phyloP scores from a whole-genome alignment of 2,113 vertebrate species.

The Salvelinus fontinalis region DNA sequence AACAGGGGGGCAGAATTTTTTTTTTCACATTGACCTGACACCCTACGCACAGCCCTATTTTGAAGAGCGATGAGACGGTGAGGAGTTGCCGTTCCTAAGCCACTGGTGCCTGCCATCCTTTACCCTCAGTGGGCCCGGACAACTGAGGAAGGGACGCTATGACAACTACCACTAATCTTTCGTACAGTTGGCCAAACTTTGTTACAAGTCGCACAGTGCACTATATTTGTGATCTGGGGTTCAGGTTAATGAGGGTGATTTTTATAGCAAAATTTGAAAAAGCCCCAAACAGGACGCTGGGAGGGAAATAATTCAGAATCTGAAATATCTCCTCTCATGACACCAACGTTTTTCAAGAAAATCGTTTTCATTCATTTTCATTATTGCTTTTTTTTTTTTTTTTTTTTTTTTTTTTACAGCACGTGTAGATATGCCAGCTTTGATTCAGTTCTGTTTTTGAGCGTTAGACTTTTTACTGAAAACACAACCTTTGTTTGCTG shows the following conservation, averaged over 20 bases:
- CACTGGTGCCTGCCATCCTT: slow-evolving; percentile 94
- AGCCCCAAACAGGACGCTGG: slow-evolving; percentile 42
- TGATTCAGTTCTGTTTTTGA: slow-evolving; percentile 16
- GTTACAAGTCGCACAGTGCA: slow-evolving; percentile 77
- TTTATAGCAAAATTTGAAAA: slow-evolving; percentile 71
- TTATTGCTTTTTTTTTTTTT: slow-evolving; percentile 74
- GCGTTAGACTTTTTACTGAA: background rate
- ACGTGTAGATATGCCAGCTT: slow-evolving; percentile 27
- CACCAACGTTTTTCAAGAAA: slow-evolving; percentile 54
- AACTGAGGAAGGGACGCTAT: slow-evolving; percentile 70
- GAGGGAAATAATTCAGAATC: background rate
- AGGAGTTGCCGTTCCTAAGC: slow-evolving; percentile 83
- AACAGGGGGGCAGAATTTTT: slow-evolving; percentile 38
- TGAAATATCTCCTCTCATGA: slow-evolving; percentile 55
- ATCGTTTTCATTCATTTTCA: slow-evolving; percentile 41
- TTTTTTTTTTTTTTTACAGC: slow-evolving; percentile 61
- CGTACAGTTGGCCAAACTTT: slow-evolving; percentile 81
- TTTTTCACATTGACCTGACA: slow-evolving; percentile 61
- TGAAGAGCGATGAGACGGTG: slow-evolving; percentile 47
- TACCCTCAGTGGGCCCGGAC: slow-evolving; percentile 64
- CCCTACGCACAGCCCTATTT: slow-evolving; percentile 57
- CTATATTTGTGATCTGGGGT: slow-evolving; percentile 78
- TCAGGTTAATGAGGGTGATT: slow-evolving; percentile 73
- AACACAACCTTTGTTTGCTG: background rate
- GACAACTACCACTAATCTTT: slow-evolving; percentile 71